Evolutionary conservation across 1,140 invertebrate species (phyloP), one percentile per base, ranked within the genome.

Genomic region (Hetaerina americana): DNA sequence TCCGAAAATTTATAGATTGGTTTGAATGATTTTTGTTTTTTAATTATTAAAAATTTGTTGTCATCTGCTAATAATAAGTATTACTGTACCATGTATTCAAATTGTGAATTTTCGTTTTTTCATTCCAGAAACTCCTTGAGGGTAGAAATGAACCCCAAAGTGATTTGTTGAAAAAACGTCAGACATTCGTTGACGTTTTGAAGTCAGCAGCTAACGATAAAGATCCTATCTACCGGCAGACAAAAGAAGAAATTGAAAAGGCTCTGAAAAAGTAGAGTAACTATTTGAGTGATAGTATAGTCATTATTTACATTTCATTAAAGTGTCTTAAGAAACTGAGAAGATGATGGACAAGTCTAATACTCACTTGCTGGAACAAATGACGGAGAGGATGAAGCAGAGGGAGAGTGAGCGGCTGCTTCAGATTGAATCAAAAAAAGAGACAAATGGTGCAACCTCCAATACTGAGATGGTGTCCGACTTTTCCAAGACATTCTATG

Each of bases 221-320:
- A 25, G 69, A 71, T 18, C 72, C 72, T 31, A 67, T 73, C 1
- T 73, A 73, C 29, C 40, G 57, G 24, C 27, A 71, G 66, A 73
- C 8, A 8, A 67, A 28, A 66, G 26, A 71, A 68, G 72, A 72
- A 67, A 67, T 73, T 31, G 84, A 85, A 76, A 81, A 81, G 24
- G 72, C 80, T 66, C 74, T 86, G 18, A 79, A 84, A n/a, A 57
- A 57, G 40, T 57, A 10, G 22, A 57, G 2, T n/a, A n/a, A n/a
- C 40, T 57, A 18, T 5, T 2, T 28, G 12, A 28, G 18, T 68
- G 15, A 18, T 26, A 26, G 12, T 1, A 6, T 28, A 68, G 2
- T 5, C n/a, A 68, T 5, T 3, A 28, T 15, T 1, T 26, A 68
- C 18, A 15, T 5, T 68, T 25, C n/a, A 5, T 26, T 26, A 15